A percentile compares a stretch with the other conserved stretches of the same genome.
Evolutionary conservation across 2,888 invertebrate species (phyloP).

Genomic region (Leucophenga maculata): DNA sequence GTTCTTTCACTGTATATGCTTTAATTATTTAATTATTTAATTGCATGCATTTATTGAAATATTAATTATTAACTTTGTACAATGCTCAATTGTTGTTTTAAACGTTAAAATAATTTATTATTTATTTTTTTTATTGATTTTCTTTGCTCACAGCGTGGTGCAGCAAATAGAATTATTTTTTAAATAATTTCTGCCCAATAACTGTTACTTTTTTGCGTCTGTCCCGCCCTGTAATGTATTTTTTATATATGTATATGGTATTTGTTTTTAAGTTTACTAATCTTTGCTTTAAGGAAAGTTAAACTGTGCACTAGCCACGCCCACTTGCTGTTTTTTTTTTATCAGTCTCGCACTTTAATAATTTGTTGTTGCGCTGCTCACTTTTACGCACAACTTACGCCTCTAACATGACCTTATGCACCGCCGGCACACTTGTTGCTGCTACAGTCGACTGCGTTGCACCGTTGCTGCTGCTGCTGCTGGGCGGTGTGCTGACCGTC

Average conservation of each 20-base stretch:
- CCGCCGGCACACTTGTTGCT: constrained; percentile 47
- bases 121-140: constrained; percentile 17
- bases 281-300: constrained; percentile 43
- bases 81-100: constrained; percentile 45
- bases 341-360: constrained; percentile 48
- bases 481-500: constrained; percentile 43
- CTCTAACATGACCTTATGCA: constrained; percentile 78
- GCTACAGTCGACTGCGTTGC: constrained; percentile 40
- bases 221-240: constrained; percentile 14
- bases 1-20: constrained; percentile 29
- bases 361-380: constrained; percentile 28
- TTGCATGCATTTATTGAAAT: constrained; percentile 59
- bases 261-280: constrained; percentile 14
- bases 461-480: constrained; percentile 31
- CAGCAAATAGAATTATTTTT: constrained; percentile 32
- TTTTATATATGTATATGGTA: too few species aligned
- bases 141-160: constrained; percentile 9
- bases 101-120: constrained; percentile 14
- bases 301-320: constrained; percentile 14
- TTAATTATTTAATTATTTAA: constrained; percentile 49
- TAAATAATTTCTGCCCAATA: constrained; percentile 41
- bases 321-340: constrained; percentile 28
- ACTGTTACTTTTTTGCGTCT: constrained; percentile 4
- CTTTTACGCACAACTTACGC: constrained; percentile 47
- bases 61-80: constrained; percentile 52